Evolutionary conservation across 2,888 invertebrate genomes (phyloP), one percentile per base, ranked within the genome.

Genomic region (Meganola albula): DNA sequence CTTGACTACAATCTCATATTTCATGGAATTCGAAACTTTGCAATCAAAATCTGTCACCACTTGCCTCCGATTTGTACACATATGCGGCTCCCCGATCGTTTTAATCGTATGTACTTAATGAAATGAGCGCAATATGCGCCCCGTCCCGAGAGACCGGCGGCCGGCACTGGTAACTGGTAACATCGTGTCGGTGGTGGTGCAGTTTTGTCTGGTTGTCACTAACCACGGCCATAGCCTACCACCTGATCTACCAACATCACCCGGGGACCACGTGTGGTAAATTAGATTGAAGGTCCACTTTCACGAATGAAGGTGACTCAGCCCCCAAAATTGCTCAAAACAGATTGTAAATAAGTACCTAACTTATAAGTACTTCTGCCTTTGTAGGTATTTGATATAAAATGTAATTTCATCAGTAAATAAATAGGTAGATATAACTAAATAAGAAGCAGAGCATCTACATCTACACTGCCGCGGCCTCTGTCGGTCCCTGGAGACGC

Each of bases 71-170:
- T 36, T 27, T 38, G 47, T 56, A 58, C 60, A 66, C 74, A 73
- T 71, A 63, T 71, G 71, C 60, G 59, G 59, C 66, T 63, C 63
- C 58, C 45, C 54, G 56, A 62, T 61, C 60, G 56, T 45, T 48
- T 58, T 74, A 69, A 75, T 77, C 72, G 73, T 78, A 76, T 78
- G 78, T 79, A 74, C 74, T 76, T 80, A 83, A 84, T 83, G 79
- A 80, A 85, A 84, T 83, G 83, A 79, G 75, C 73, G 75, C 83
- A 84, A 83, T 84, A 84, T 84, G 84, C 73, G 78, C 62, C 42
- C 36, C 40, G 49, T 53, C 76, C 66, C 70, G 13, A 9, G 72
- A 63, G 79, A 67, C 61, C 33, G 16, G 16, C 25, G 39, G 32
- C 24, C 45, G 45, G 46, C 24, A 7, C 8, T 47, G 8, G 20